phyloP scores from a whole-genome alignment of 1,140 invertebrate genomes.

The Drosophila suzukii region DNA sequence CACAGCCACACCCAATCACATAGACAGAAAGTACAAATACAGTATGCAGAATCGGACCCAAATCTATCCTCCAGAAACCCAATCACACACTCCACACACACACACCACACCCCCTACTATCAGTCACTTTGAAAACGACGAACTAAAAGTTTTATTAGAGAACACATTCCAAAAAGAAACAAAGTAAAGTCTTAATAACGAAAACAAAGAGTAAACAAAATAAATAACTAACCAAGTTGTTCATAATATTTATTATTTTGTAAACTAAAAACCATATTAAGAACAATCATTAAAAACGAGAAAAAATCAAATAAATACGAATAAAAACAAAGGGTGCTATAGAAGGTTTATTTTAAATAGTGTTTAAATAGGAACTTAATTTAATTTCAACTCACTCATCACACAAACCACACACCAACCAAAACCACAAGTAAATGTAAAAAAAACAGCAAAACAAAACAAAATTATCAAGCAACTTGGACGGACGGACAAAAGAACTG shows the following conservation, averaged over 20 bases:
- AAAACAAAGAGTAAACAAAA: slow-evolving; percentile 56
- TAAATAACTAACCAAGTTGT: slow-evolving; percentile 46
- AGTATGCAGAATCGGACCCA: slow-evolving; percentile 59
- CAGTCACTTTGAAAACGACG: slow-evolving; percentile 42
- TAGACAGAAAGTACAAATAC: slow-evolving; percentile 74
- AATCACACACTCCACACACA: slow-evolving; percentile 10
- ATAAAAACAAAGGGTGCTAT: slow-evolving; percentile 84
- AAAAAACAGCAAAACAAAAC: slow-evolving; percentile 70
- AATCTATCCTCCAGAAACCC: slow-evolving; percentile 14
- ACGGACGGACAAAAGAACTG: slow-evolving; percentile 31
- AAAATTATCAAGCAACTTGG: slow-evolving; percentile 71
- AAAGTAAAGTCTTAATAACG: slow-evolving; percentile 77
- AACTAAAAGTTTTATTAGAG: slow-evolving; percentile 71
- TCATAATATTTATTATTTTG: slow-evolving; percentile 48
- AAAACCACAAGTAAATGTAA: slow-evolving; percentile 65
- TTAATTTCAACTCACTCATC: slow-evolving; percentile 54
- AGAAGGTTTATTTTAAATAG: slow-evolving; percentile 84
- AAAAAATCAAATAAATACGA: slow-evolving; percentile 60
- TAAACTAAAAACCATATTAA: slow-evolving; percentile 32
- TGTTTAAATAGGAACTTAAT: slow-evolving; percentile 70
- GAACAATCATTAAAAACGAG: slow-evolving; percentile 50
- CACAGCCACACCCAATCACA: slow-evolving; percentile 27
- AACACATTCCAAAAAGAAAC: slow-evolving; percentile 82
- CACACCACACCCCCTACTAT: slow-evolving; percentile 7
- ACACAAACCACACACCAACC: slow-evolving; percentile 43